phyloP scores from a whole-genome alignment of 2,797 vertebrate species.

The Tachyglossus aculeatus region DNA sequence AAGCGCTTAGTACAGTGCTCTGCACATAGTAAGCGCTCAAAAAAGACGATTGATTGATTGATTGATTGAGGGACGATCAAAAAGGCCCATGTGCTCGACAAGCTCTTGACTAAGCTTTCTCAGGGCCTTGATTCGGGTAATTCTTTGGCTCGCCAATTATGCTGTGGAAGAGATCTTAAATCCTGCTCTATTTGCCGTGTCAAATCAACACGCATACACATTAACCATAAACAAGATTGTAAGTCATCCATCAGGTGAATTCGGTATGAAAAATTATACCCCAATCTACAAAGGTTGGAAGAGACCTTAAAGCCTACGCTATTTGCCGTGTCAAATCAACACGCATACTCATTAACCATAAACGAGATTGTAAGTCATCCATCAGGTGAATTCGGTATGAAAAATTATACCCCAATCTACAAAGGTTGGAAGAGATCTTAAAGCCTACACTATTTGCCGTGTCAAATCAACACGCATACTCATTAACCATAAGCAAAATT shows the following conservation, averaged over 20 bases:
- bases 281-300: not conserved
- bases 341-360: constrained; percentile 7
- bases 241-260: not conserved
- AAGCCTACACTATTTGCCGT: not conserved
- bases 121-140: not conserved
- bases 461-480: constrained; percentile 19
- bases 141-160: not conserved
- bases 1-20: too few relatives aligned
- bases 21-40: too few relatives aligned
- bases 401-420: not conserved
- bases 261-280: constrained; percentile 17
- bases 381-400: constrained; percentile 1
- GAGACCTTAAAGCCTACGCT: not conserved
- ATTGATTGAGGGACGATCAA: not conserved
- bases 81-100: constrained; percentile 16
- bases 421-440: constrained; percentile 2
- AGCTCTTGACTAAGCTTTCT: not conserved
- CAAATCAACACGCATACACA: constrained; percentile 19
- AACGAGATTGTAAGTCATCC: constrained; percentile 5
- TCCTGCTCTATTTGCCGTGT: not conserved
- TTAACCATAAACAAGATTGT: constrained; percentile 23
- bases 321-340: constrained; percentile 27
- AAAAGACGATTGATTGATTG: too few relatives aligned
- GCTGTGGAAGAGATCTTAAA: not conserved
- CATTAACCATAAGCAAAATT: constrained; percentile 16